Conservation (phyloP, 2,888 invertebrate species). For the Trissonchulus latispiculum region DNA sequence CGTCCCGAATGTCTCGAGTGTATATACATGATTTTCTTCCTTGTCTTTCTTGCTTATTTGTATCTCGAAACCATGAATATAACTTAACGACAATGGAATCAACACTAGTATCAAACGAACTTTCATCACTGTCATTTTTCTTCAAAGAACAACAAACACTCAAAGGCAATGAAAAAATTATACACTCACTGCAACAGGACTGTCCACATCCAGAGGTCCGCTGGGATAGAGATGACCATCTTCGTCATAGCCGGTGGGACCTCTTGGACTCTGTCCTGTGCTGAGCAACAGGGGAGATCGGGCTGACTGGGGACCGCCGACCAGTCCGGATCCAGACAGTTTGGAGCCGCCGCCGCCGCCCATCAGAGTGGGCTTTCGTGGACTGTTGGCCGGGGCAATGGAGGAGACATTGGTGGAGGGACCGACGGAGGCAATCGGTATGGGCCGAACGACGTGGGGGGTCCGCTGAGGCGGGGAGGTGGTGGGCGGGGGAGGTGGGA, state of each 20-base stretch:
- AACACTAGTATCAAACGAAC: too few species aligned
- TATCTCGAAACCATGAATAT: too few species aligned
- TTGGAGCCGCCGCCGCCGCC: background rate
- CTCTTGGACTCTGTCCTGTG: background rate
- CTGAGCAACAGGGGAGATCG: background rate
- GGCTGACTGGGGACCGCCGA: too few species aligned
- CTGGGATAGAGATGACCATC: background rate
- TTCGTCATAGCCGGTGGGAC: background rate
- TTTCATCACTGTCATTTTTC: too few species aligned
- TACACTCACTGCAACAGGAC: background rate
- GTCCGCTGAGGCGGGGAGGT: slow-evolving; percentile 22
- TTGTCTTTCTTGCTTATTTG: too few species aligned
- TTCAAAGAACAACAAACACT: too few species aligned
- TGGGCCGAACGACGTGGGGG: slow-evolving; percentile 30
- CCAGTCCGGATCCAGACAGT: too few species aligned
- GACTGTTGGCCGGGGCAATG: background rate
- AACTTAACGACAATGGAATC: too few species aligned
- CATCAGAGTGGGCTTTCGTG: background rate
- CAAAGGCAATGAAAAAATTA: too few species aligned
- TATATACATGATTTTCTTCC: too few species aligned
- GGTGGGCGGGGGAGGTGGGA: slow-evolving; percentile 24
- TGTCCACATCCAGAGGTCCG: background rate
- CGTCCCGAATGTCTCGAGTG: too few species aligned
- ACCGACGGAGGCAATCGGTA: background rate
- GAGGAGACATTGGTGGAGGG: background rate